These are phyloP conservation scores for Ooceraea biroi DNA, from an alignment of 1,140 invertebrate species.

Conservation along the genomic window DNA sequence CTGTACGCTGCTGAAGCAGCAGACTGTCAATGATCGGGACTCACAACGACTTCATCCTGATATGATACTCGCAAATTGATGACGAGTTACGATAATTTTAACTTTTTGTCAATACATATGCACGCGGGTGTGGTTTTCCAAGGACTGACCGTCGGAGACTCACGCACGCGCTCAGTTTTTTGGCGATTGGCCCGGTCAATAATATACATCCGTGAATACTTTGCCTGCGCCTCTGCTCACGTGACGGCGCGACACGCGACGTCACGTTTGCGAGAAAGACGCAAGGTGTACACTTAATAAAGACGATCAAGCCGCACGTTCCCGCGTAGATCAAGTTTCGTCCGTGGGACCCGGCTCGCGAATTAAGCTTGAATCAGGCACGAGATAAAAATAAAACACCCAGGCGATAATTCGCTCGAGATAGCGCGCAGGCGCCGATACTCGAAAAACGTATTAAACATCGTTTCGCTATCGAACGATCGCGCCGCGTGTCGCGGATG, in stretches of 20 bases:
- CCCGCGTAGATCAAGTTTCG: slow-evolving; percentile 28
- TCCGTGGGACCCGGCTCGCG: neutral
- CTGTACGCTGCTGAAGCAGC: no score
- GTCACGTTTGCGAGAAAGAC: slow-evolving; percentile 39
- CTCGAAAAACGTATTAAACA: slow-evolving; percentile 19
- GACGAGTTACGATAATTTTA: slow-evolving; percentile 30
- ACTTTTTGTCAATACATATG: neutral
- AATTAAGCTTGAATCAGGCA: slow-evolving; percentile 19
- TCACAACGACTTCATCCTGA: neutral
- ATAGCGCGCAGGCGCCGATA: slow-evolving; percentile 19
- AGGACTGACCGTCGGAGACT: neutral
- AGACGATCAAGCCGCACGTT: slow-evolving; percentile 11
- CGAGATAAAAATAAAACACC: slow-evolving; percentile 9
- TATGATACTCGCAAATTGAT: neutral
- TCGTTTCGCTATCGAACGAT: slow-evolving; percentile 2
- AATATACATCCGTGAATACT: slow-evolving; percentile 57
- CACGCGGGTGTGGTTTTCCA: neutral
- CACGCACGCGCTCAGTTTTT: slow-evolving; percentile 30
- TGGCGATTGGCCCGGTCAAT: slow-evolving; percentile 69
- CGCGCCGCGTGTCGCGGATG: neutral
- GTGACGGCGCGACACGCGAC: slow-evolving; percentile 58
- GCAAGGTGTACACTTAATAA: slow-evolving; percentile 20
- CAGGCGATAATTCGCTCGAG: neutral
- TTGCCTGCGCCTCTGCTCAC: slow-evolving; percentile 47
- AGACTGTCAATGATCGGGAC: neutral